Base-by-base conservation (phyloP, 2,113 vertebrate genomes). In the Tichodroma muraria region DNA sequence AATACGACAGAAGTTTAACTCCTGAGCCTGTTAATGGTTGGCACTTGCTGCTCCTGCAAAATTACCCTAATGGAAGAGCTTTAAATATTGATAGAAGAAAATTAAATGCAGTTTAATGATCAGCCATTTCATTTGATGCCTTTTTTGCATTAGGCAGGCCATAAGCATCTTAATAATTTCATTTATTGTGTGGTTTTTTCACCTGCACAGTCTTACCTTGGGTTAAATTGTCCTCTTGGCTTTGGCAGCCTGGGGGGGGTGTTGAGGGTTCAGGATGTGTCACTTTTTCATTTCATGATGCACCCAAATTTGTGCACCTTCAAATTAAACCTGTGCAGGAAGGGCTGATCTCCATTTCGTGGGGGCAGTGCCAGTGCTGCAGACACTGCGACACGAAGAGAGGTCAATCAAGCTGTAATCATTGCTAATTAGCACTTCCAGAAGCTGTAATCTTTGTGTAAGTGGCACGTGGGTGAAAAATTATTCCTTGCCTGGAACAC, bases 131-230 rank as follows among this genome's bases (percentile, higher is more conserved):
- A 57, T 93, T 95, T 88, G 54, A 85, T 82, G 54, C 66, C 75
- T 23, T 66, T 86, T 85, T 35, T 73, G 37, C 44, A 56, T 90
- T 94, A 96, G 18, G 31, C 25, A 52, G 40, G 23, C 85, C 69
- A 81, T 93, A 94, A 96, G 95, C 95, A 85, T 64, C 92, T 72
- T 69, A 91, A 78, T 82, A 66, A 93, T 91, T 88, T 64, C 14
- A 22, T 91, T 90, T 90, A 59, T 38, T 70, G 82, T 59, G 9
- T 38, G 20, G 7, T 86, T 85, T 79, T 92, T 45, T 30, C 33
- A 52, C 80, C 53, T 59, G 24, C 37, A 31, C 17, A 8, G 5
- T 60, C 38, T 37, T 50, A 38, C 15, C 40, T 88, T 21, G 59
- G 61, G 37, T 53, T 63, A 45, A 80, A 59, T 83, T 64, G 53